These are phyloP conservation scores for Phymastichus coffea DNA, from an alignment of 1,140 invertebrate species.

Conservation along the genomic window DNA sequence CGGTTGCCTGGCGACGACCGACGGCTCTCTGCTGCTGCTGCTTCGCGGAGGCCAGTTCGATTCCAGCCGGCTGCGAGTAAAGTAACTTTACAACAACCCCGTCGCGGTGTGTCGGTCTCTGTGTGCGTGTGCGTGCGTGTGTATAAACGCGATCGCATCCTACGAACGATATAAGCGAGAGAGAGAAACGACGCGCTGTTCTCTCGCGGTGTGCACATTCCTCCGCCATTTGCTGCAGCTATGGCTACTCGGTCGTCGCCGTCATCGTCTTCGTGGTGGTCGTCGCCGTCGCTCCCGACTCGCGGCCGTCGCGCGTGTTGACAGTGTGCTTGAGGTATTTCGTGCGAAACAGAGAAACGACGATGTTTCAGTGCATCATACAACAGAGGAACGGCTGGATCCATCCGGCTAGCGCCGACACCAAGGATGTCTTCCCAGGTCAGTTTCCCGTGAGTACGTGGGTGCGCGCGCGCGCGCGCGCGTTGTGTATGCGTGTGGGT, in stretches of 20 bases:
- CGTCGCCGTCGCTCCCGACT: too few relatives aligned
- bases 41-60: constrained; percentile 58
- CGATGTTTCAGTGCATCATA: constrained; percentile 81
- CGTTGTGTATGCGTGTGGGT: too few relatives aligned
- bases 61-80: constrained; percentile 55
- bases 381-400: constrained; percentile 78
- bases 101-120: constrained; percentile 30
- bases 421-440: constrained; percentile 79
- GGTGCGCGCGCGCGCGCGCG: too few relatives aligned
- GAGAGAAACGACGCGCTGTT: neutral
- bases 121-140: neutral
- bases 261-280: too few relatives aligned
- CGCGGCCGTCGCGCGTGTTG: neutral
- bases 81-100: too few relatives aligned
- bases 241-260: too few relatives aligned
- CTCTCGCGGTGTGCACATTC: too few relatives aligned
- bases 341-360: neutral
- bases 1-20: constrained; percentile 57
- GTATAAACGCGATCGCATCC: neutral
- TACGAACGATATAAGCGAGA: neutral
- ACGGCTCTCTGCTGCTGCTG: too few relatives aligned
- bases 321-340: neutral
- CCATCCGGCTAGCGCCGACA: constrained; percentile 67
- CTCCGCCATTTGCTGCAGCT: neutral
- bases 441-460: too few relatives aligned